These are phyloP conservation scores for Apogon talboti DNA, from an alignment of 2,797 vertebrate species.

Conservation along the genomic window DNA sequence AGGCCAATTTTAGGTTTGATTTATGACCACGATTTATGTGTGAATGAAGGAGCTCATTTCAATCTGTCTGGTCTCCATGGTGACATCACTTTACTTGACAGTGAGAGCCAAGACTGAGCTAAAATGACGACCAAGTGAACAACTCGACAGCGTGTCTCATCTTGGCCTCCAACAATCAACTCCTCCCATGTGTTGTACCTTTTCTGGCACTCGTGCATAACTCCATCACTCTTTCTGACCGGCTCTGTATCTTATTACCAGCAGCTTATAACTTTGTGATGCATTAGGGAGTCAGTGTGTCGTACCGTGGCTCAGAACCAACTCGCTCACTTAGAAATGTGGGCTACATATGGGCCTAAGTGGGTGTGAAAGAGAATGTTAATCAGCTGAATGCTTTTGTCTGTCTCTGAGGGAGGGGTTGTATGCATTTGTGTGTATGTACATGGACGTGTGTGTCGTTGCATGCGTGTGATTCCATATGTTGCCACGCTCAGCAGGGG, in stretches of 20 bases:
- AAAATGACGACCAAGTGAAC: constrained; percentile 17
- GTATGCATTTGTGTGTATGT: constrained; percentile 3
- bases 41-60: neutral
- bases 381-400: constrained; percentile 57
- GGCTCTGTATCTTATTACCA: constrained; percentile 49
- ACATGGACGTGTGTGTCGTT: constrained; percentile 19
- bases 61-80: neutral
- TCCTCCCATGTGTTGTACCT: constrained; percentile 24
- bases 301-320: constrained; percentile 24
- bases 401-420: constrained; percentile 39
- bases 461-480: constrained; percentile 42
- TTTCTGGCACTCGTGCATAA: constrained; percentile 26
- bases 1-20: neutral
- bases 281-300: constrained; percentile 39
- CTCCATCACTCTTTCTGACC: constrained; percentile 27
- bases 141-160: constrained; percentile 3
- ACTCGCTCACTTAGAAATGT: constrained; percentile 45
- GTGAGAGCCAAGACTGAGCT: constrained; percentile 13
- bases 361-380: constrained; percentile 69
- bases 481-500: constrained; percentile 46
- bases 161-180: constrained; percentile 6
- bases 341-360: constrained; percentile 56
- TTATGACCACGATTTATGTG: neutral
- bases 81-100: constrained; percentile 17
- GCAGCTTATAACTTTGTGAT: constrained; percentile 38